These are phyloP conservation scores for Atherinosoma microstoma DNA, from an alignment of 2,797 vertebrate genomes.

Conservation along the genomic window DNA sequence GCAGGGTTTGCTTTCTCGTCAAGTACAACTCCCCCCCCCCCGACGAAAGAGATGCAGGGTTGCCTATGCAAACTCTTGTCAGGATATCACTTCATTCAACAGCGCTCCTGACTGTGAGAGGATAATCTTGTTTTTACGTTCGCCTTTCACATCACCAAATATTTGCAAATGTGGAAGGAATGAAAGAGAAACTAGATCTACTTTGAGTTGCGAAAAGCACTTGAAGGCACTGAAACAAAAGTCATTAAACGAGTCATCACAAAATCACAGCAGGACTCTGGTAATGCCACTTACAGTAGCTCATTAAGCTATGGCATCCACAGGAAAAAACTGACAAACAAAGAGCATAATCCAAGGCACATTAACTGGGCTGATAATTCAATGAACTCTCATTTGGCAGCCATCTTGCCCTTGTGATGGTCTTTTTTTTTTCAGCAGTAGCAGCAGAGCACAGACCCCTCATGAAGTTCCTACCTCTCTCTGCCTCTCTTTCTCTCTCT, in stretches of 20 bases:
- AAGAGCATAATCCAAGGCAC: constrained; percentile 83
- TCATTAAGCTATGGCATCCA: constrained; percentile 83
- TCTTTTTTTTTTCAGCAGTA: constrained; percentile 85
- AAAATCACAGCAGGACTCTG: constrained; percentile 82
- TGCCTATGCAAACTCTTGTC: constrained; percentile 19
- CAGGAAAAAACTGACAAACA: constrained; percentile 80
- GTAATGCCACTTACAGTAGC: constrained; percentile 85
- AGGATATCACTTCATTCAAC: constrained; percentile 27
- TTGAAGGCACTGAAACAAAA: constrained; percentile 81
- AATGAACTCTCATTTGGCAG: constrained; percentile 98
- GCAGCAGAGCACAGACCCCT: constrained; percentile 69
- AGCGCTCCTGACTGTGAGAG: constrained; percentile 14
- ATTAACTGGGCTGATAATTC: constrained; percentile 92
- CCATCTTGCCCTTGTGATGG: constrained; percentile 98
- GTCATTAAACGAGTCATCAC: constrained; percentile 84
- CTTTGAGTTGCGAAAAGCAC: constrained; percentile 70
- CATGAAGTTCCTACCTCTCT: constrained; percentile 65
- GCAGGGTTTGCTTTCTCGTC: constrained; percentile 53
- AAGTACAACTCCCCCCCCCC: constrained; percentile 42
- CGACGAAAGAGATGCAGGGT: constrained; percentile 9
- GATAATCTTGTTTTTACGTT: constrained; percentile 20
- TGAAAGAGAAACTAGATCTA: constrained; percentile 44
- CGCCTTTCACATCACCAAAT: constrained; percentile 31
- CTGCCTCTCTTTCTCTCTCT: constrained; percentile 26
- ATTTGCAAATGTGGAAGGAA: constrained; percentile 45